phyloP scores from a whole-genome alignment of 2,888 invertebrate species.

The Drosophila neotestacea region DNA sequence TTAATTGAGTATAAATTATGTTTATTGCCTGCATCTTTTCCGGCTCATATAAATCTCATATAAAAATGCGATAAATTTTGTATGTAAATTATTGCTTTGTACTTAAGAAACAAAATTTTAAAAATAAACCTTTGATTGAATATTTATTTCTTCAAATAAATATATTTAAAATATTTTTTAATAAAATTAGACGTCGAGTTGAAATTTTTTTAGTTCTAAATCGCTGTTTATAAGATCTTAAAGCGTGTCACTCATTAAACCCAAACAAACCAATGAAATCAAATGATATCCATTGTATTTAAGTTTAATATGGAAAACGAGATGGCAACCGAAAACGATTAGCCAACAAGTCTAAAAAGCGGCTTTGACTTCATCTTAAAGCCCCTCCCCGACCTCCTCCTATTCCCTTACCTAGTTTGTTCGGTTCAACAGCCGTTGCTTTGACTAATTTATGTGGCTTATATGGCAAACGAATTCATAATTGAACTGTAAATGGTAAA shows the following conservation, averaged over 20 bases:
- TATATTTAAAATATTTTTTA: background rate
- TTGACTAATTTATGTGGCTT: slow-evolving; percentile 67
- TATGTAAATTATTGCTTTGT: background rate
- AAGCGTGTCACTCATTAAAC: background rate
- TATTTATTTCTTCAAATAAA: background rate
- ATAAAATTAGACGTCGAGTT: too few relatives aligned
- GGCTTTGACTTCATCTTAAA: slow-evolving; percentile 11
- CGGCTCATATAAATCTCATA: background rate
- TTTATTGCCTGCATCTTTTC: background rate
- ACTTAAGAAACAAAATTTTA: background rate
- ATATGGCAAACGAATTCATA: slow-evolving; percentile 65
- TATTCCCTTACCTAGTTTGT: background rate
- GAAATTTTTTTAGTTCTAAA: background rate
- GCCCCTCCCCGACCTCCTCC: background rate
- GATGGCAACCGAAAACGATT: slow-evolving; percentile 34
- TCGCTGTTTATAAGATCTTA: background rate
- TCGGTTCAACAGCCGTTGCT: slow-evolving; percentile 27
- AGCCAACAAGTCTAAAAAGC: slow-evolving; percentile 31
- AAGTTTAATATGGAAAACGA: slow-evolving; percentile 12
- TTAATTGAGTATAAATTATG: background rate
- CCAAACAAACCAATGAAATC: slow-evolving; percentile 20
- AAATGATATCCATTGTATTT: slow-evolving; percentile 22
- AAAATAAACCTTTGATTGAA: background rate
- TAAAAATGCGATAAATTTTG: background rate
- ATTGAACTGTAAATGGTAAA: slow-evolving; percentile 82